A percentile compares a stretch with the other conserved stretches of the same genome.
Evolutionary conservation across 2,113 vertebrate species (phyloP).

Genomic region (Chionodraco myersi): DNA sequence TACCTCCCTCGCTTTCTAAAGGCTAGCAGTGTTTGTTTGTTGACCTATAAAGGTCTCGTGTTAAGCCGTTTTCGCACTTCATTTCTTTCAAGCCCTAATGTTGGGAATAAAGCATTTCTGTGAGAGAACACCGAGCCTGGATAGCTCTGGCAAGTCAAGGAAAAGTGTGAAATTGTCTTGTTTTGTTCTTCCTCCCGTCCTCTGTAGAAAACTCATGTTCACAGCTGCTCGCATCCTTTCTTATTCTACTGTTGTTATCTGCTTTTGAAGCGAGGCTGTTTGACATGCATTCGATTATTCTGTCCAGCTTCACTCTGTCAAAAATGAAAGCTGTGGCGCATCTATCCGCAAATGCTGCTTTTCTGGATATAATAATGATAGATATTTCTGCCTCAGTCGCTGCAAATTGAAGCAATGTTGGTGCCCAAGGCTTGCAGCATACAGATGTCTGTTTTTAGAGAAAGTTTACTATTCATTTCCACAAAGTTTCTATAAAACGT

Average conservation of each 20-base stretch:
- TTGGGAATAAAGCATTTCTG: background rate
- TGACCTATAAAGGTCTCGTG: background rate
- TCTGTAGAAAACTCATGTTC: slow-evolving; percentile 14
- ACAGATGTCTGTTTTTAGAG: slow-evolving; percentile 1
- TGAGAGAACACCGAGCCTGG: background rate
- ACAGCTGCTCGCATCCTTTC: slow-evolving; percentile 15
- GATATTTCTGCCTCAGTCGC: slow-evolving; percentile 41
- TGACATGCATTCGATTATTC: slow-evolving; percentile 64
- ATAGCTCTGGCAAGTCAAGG: background rate
- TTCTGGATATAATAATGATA: slow-evolving; percentile 66
- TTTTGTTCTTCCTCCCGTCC: background rate
- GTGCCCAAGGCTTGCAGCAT: slow-evolving; percentile 41
- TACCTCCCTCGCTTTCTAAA: background rate
- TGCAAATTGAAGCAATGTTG: slow-evolving; percentile 60
- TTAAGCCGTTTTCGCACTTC: background rate
- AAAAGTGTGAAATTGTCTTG: background rate
- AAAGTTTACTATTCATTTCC: slow-evolving; percentile 23
- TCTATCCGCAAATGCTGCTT: slow-evolving; percentile 45
- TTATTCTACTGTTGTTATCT: slow-evolving; percentile 40
- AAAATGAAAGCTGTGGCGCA: slow-evolving; percentile 61
- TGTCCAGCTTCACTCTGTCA: slow-evolving; percentile 62
- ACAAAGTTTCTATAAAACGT: background rate
- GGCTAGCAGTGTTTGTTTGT: background rate
- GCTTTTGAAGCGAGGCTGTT: slow-evolving; percentile 49
- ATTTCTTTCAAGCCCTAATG: background rate